A percentile compares a stretch with the other conserved stretches of the same genome.
phyloP scores from a whole-genome alignment of 2,797 vertebrate species.

The Cyprinodon diabolis region DNA sequence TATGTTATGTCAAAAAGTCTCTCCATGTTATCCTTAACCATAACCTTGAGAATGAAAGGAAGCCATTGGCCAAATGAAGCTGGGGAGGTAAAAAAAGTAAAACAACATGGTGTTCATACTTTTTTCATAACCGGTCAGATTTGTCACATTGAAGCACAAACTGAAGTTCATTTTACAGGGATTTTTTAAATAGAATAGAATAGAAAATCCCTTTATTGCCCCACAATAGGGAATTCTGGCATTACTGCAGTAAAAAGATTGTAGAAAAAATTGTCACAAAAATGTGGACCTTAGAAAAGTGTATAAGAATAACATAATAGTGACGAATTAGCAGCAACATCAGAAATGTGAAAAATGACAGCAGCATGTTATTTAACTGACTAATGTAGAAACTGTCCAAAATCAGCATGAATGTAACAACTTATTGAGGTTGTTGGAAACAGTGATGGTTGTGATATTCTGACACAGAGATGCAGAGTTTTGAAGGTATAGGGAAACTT shows the following conservation, averaged over 20 bases:
- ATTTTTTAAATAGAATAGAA: neutral
- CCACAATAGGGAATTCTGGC: no score
- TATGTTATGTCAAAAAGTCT: constrained; percentile 2
- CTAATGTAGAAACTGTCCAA: no score
- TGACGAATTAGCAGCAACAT: no score
- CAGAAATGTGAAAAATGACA: no score
- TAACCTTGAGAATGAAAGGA: constrained; percentile 12
- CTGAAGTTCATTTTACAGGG: neutral
- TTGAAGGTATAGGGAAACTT: neutral
- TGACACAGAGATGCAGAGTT: neutral
- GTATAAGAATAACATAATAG: no score
- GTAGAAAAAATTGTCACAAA: no score
- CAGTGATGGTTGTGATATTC: neutral
- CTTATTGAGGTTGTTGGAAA: no score
- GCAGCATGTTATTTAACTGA: no score
- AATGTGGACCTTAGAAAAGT: no score
- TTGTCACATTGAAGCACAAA: neutral
- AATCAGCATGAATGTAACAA: no score
- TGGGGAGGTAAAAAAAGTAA: constrained; percentile 1
- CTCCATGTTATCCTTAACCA: neutral
- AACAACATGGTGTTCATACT: neutral
- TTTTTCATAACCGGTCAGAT: neutral
- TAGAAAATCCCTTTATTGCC: no score
- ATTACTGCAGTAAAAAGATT: no score
- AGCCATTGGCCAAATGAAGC: neutral